These are phyloP conservation scores for Gymnocypris eckloni DNA, from an alignment of 2,797 vertebrate species.

Conservation along the genomic window DNA sequence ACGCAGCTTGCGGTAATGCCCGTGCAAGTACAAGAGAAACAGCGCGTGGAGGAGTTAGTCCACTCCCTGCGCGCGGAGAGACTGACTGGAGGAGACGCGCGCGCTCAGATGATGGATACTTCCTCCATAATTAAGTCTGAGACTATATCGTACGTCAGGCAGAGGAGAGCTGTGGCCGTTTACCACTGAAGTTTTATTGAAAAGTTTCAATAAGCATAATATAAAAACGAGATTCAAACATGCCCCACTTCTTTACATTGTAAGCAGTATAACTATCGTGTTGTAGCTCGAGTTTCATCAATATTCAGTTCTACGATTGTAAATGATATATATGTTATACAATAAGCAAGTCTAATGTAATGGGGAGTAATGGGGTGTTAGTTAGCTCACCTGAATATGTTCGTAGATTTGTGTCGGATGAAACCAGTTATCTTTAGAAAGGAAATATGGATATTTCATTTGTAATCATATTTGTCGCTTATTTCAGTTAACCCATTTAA, in stretches of 20 bases:
- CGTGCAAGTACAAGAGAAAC: constrained; percentile 55
- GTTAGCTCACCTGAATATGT: too few species aligned
- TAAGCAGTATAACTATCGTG: not conserved
- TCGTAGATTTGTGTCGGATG: too few species aligned
- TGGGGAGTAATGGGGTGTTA: not conserved
- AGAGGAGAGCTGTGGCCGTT: not conserved
- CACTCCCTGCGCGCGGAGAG: constrained; percentile 26
- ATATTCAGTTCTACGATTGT: not conserved
- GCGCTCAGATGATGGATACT: constrained; percentile 55
- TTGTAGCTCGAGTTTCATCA: not conserved
- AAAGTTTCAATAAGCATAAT: not conserved
- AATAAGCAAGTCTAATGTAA: not conserved
- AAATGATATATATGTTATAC: not conserved
- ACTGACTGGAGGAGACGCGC: constrained; percentile 25
- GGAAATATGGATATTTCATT: too few species aligned
- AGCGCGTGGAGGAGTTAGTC: constrained; percentile 60
- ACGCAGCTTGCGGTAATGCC: constrained; percentile 50
- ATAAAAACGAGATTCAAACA: not conserved
- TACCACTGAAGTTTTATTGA: not conserved
- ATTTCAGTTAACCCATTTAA: too few species aligned
- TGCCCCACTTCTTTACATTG: not conserved
- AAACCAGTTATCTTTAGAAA: too few species aligned
- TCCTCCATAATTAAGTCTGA: constrained; percentile 54
- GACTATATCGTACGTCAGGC: not conserved
- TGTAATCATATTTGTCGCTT: too few species aligned